Percentiles rank a stretch among this genome's conserved stretches.
These are phyloP conservation scores for Eulimnadia texana DNA, from an alignment of 1,140 invertebrate genomes.

Conservation along the genomic window DNA sequence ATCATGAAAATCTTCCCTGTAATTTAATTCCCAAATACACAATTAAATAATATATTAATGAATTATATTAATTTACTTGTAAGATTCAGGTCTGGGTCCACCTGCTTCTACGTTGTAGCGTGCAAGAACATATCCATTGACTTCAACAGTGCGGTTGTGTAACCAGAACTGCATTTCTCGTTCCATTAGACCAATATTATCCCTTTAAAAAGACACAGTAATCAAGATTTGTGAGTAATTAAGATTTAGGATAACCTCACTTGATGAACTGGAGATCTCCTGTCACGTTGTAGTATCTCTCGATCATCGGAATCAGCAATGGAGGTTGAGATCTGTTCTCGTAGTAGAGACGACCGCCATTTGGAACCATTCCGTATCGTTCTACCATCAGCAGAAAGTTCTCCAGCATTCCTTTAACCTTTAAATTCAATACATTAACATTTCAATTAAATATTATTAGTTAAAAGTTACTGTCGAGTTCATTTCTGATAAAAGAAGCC, in stretches of 20 bases:
- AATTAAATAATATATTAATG: not conserved
- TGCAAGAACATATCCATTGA: constrained; percentile 44
- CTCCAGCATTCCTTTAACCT: constrained; percentile 56
- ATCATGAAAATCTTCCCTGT: constrained; percentile 36
- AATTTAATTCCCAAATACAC: not conserved
- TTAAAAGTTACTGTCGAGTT: constrained; percentile 34
- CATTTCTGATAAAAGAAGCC: constrained; percentile 73
- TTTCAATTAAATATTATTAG: not conserved
- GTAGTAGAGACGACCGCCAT: constrained; percentile 80
- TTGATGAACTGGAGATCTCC: constrained; percentile 49
- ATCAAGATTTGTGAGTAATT: not conserved
- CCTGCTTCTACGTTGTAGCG: constrained; percentile 44
- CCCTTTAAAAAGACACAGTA: constrained; percentile 32
- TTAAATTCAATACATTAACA: not conserved
- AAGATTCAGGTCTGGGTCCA: constrained; percentile 76
- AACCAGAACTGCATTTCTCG: constrained; percentile 47
- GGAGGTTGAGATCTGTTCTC: constrained; percentile 71
- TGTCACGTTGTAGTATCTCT: constrained; percentile 55
- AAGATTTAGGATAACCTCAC: too few species aligned
- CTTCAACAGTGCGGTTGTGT: constrained; percentile 31
- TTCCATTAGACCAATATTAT: constrained; percentile 54
- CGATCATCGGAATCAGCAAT: constrained; percentile 66
- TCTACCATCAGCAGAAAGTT: constrained; percentile 66
- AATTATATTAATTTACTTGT: constrained; percentile 32
- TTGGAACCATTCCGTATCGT: constrained; percentile 69